These are phyloP conservation scores for Prunella himalayana DNA, from an alignment of 2,113 vertebrate species.

Conservation along the genomic window DNA sequence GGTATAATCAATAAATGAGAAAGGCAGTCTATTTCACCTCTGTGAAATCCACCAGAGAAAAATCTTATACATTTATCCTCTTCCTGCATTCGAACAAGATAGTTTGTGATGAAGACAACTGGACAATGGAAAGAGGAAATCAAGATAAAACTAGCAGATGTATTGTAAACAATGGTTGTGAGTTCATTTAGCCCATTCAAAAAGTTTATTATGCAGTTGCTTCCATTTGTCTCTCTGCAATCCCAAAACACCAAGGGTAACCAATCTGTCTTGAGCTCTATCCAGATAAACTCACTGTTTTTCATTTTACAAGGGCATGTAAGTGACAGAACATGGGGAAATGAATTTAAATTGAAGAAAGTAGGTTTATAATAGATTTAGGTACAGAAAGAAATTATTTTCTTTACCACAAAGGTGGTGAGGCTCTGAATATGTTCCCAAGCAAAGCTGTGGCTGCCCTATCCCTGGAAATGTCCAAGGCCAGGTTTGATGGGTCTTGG, in stretches of 20 bases:
- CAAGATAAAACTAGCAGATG: background rate
- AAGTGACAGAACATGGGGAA: background rate
- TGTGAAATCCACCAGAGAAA: background rate
- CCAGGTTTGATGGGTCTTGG: background rate
- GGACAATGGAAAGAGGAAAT: background rate
- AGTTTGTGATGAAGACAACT: background rate
- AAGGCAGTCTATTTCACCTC: background rate
- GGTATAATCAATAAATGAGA: background rate
- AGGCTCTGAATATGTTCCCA: background rate
- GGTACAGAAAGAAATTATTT: fast-evolving
- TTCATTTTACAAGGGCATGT: background rate
- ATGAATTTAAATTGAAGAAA: background rate
- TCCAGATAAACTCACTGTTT: background rate
- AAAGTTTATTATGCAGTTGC: background rate
- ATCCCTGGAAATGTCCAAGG: background rate
- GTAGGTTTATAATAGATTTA: background rate
- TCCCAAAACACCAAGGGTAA: background rate
- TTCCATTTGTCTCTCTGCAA: background rate
- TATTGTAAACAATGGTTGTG: fast-evolving
- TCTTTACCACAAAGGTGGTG: background rate
- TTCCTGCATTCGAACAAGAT: background rate
- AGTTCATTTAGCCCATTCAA: background rate
- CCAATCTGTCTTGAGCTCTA: background rate
- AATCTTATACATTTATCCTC: background rate
- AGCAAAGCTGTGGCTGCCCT: background rate